phyloP scores from a whole-genome alignment of 2,797 vertebrate species.

The Anas bahamensis region DNA sequence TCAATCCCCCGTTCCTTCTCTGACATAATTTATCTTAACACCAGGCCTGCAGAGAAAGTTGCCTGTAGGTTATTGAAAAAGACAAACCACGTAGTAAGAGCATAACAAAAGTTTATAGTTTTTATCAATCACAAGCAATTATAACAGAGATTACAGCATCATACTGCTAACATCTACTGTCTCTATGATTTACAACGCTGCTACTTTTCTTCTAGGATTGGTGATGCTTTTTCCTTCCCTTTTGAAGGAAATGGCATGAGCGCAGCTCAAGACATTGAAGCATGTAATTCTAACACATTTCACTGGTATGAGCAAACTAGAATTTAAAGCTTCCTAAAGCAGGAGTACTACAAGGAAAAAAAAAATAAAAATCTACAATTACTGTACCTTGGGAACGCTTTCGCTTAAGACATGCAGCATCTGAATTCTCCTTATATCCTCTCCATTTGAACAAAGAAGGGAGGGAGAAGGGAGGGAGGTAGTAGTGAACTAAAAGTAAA shows the following conservation, averaged over 20 bases:
- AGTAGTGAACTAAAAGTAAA: conserved; percentile 99
- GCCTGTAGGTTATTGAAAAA: not conserved
- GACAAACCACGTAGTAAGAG: not conserved
- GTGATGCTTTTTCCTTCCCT: not conserved
- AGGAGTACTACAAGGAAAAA: conserved; percentile 36
- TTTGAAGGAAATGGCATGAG: not conserved
- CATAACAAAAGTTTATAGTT: not conserved
- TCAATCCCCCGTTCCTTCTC: not conserved
- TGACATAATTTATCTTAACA: not conserved
- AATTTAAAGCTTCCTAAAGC: conserved; percentile 61
- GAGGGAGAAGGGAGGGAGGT: conserved; percentile 97
- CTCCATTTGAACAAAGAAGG: conserved; percentile 99
- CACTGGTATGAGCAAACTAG: conserved; percentile 14
- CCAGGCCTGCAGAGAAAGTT: not conserved
- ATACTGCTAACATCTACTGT: not conserved
- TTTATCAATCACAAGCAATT: not conserved
- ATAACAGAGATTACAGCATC: not conserved
- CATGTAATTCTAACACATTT: conserved; percentile 16
- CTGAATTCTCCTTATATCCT: conserved; percentile 96
- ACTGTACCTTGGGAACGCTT: conserved; percentile 99
- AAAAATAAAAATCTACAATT: conserved; percentile 75
- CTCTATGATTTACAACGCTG: not conserved
- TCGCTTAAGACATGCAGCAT: conserved; percentile 94
- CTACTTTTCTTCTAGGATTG: not conserved
- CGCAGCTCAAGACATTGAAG: not conserved